Evolutionary conservation across 2,113 vertebrate species (phyloP), one percentile per base, ranked within the genome.

Genomic region (Vulpes ferrilata): DNA sequence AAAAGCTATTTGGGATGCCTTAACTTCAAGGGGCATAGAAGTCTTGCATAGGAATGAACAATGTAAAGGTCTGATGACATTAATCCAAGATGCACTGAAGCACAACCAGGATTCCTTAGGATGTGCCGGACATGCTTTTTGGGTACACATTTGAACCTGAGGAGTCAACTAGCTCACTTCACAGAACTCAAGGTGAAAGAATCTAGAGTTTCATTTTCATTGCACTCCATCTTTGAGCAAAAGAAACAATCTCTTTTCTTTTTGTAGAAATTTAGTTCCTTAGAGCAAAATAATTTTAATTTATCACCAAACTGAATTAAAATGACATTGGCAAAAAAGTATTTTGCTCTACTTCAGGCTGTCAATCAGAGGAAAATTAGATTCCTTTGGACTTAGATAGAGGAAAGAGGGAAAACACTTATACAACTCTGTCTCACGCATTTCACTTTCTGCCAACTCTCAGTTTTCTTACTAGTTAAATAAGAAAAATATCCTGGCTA

Each of bases 231-330:
- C 83, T 90, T 43, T 74, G 89, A 92, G 57, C 62, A 93, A 76
- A 27, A 80, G 8, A 94, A 80, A 65, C 38, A 20, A 82, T 78
- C 65, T 32, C 60, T 94, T 95, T 93, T 83, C 53, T 93, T 53
- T 90, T 81, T 78, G 69, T 59, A 88, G 88, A 96, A 95, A 93
- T 32, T 74, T 60, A 74, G 59, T 84, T 94, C 67, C 57, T 35
- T 13, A 22, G 57, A 80, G 53, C 48, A 95, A 93, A 90, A 92
- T 69, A 57, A 81, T 55, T 89, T 82, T 74, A 89, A 90, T 57
- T 95, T 90, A 92, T 84, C 93, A 87, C 3, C 55, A 96, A 95
- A 89, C 27, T 83, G 86, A 90, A 93, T 87, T 91, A 95, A 96
- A 96, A 90, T 93, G 38, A 90, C 38, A 69, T 11, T 76, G 64